Percentiles rank a stretch among this genome's conserved stretches.
Conservation (phyloP, 2,888 invertebrate genomes). For the Acronicta alni region DNA sequence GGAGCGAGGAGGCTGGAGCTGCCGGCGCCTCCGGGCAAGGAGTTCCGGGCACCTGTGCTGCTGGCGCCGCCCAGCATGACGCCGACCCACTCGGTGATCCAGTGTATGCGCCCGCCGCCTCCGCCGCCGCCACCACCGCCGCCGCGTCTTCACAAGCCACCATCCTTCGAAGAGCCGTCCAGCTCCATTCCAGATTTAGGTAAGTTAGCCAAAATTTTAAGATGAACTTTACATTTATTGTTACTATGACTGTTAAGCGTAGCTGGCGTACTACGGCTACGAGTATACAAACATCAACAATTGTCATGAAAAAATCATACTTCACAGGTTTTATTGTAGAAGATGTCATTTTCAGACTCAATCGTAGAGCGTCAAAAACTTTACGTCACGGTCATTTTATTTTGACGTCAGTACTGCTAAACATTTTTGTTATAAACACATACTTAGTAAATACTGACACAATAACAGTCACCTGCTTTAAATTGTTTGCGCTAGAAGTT, state of each 20-base stretch:
- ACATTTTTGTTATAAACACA: slow-evolving; percentile 22
- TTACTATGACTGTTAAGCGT: neutral
- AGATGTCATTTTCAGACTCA: neutral
- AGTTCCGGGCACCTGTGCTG: slow-evolving; percentile 84
- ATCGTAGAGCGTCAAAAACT: neutral
- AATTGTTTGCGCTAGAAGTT: neutral
- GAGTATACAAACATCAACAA: slow-evolving; percentile 4
- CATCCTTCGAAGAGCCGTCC: slow-evolving; percentile 93
- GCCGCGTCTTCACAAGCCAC: slow-evolving; percentile 85
- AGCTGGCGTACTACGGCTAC: slow-evolving; percentile 21
- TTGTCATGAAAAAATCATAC: no score
- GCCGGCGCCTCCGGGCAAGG: slow-evolving; percentile 85
- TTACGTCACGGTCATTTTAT: slow-evolving; percentile 28
- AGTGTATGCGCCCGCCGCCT: slow-evolving; percentile 87
- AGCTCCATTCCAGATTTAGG: slow-evolving; percentile 97
- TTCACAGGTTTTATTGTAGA: no score
- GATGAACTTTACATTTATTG: neutral
- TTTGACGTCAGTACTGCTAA: slow-evolving; percentile 33
- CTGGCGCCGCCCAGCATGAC: slow-evolving; percentile 74
- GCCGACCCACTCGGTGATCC: slow-evolving; percentile 84
- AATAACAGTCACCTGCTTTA: slow-evolving; percentile 10
- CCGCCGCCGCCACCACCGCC: slow-evolving; percentile 87
- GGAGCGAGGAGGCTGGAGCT: slow-evolving; percentile 79
- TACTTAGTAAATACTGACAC: slow-evolving; percentile 3
- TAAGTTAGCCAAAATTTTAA: slow-evolving; percentile 82